Conservation (phyloP, 2,113 vertebrate genomes). For the Tichodroma muraria region DNA sequence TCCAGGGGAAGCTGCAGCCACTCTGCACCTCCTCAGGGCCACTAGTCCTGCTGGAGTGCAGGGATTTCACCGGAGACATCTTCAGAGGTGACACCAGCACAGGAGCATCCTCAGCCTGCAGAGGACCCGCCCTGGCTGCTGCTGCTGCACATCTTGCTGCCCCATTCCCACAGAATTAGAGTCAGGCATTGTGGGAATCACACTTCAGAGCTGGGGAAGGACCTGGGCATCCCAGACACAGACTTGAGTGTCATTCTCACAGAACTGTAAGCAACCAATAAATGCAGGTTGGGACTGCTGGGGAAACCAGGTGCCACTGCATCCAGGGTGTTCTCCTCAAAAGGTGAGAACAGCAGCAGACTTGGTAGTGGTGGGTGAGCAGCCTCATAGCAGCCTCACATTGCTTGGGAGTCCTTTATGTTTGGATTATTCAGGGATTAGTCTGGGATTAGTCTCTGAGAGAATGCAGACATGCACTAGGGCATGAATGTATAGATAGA, state of each 20-base stretch:
- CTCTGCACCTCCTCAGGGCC: background rate
- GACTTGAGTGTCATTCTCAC: background rate
- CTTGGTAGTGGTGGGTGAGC: background rate
- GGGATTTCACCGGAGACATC: background rate
- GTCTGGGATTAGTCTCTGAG: background rate
- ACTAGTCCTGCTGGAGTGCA: background rate
- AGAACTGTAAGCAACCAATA: background rate
- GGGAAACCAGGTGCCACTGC: background rate
- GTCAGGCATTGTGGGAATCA: background rate
- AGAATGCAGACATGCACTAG: background rate
- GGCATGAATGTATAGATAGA: background rate
- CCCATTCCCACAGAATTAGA: background rate
- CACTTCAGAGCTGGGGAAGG: background rate
- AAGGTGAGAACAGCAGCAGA: background rate
- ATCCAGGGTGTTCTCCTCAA: background rate
- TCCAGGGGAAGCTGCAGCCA: background rate
- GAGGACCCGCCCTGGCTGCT: background rate
- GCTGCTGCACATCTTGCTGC: background rate
- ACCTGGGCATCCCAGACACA: background rate
- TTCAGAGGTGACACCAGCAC: background rate
- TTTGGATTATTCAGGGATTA: background rate
- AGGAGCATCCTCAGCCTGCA: background rate
- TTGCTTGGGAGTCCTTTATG: background rate
- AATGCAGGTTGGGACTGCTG: background rate
- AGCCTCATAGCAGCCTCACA: background rate